Base-by-base conservation (phyloP, 1,140 invertebrate genomes). In the Aphelinus atriplicis region DNA sequence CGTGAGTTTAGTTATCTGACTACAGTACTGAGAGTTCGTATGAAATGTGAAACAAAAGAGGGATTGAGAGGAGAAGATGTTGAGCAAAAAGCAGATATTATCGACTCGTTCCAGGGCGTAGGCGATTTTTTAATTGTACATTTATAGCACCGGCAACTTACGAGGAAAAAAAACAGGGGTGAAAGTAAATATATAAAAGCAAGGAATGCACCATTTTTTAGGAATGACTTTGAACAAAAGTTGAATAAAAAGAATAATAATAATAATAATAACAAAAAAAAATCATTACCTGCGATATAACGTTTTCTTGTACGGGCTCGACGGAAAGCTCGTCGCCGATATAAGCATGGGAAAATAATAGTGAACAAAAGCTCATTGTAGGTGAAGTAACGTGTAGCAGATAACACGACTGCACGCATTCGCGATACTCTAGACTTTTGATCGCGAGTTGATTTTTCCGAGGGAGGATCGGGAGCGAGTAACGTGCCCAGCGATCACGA, bases 1-100 rank as follows among this genome's bases (percentile, higher is more conserved):
- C 48, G 56, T 61, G 67, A 73, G 61, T 51, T 77, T 77, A 68
- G 69, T 71, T 72, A 72, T 75, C 67, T 73, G 69, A 78, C 58
- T 61, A 56, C 62, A 66, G 61, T 68, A 71, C 64, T 46, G 51
- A 60, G 68, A 62, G 71, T 55, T 50, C 3, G 43, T 45, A 64
- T 55, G 55, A 60, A 45, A 43, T 26, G 50, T 9, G 53, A 72
- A 63, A 63, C 10, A 63, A 63, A 63, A 63, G 53, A 2, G 63
- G 63, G 53, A 64, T 56, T 63, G 45, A 63, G 10, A 7, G 46
- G 56, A n/a, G 2, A 51, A 26, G 26, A 61, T 26, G 42, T 3
- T 9, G 9, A 67, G 50, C 53, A 45, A 7, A 51, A 65, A 53
- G 50, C 63, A 45, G 46, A 62, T 45, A n/a, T 45, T 46, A 47